Evolutionary conservation across 2,113 vertebrate genomes (phyloP), one percentile per base, ranked within the genome.

Genomic region (Talpa occidentalis): DNA sequence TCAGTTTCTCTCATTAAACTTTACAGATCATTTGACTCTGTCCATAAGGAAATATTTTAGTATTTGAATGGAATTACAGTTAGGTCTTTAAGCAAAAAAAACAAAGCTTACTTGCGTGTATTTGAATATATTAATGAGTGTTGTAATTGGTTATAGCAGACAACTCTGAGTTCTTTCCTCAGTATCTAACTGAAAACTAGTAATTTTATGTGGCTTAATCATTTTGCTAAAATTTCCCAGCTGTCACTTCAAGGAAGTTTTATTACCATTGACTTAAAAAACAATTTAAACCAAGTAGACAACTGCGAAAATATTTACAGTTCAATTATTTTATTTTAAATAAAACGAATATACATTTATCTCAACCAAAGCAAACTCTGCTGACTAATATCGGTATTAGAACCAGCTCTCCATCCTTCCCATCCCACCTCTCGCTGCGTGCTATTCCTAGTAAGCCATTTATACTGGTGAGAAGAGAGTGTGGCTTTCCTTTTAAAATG

Each of bases 1-100:
- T 54, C 92, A 93, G 15, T 97, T 98, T 97, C 91, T 96, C 69
- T 52, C 92, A 94, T 87, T 95, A 83, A 96, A 93, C 42, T 80
- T 92, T 76, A 96, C 89, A 93, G 49, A 73, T 73, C 89, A 54
- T 95, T 62, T 92, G 72, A 62, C 44, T 97, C 59, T 95, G n/a
- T 97, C 93, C 40, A 96, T 95, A 76, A 52, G 80, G 19, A 91
- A 81, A 84, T 85, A 94, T 56, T 95, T 30, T 89, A 93, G 90
- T 81, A 69, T 87, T n/a, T 86, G 69, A 96, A 73, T 93, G 26
- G 24, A 87, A 21, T 94, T 96, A 96, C 74, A 93, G 79, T 87
- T 94, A 96, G 56, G 59, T 96, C 70, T 96, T 66, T 72, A 88
- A 17, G 35, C 54, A 85, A 83, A 93, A 89, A 95, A 77, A 95